Conservation (phyloP, 1,140 invertebrate genomes). For the Cydia fagiglandana region DNA sequence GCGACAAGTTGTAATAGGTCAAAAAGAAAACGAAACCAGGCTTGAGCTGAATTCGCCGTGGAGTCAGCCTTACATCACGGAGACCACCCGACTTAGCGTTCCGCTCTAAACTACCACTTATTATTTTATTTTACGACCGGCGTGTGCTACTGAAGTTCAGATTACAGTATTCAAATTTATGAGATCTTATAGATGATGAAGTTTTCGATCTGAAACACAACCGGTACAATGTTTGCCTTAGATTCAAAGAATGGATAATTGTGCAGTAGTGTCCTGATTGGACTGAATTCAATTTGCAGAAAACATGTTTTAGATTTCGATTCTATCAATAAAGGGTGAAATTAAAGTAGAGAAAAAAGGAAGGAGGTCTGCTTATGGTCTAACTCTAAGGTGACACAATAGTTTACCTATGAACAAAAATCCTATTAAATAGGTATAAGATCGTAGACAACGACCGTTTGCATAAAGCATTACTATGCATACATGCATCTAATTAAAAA, state of each 20-base stretch:
- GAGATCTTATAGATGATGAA: constrained; percentile 20
- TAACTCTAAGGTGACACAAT: too few species aligned
- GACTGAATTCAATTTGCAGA: not conserved
- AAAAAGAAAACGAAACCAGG: too few species aligned
- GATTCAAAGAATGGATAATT: not conserved
- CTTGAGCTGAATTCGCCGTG: not conserved
- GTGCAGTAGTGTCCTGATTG: not conserved
- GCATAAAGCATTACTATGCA: too few species aligned
- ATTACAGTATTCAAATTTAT: constrained; percentile 32
- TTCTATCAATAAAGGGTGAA: too few species aligned
- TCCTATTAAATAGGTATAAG: too few species aligned
- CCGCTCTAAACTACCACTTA: constrained; percentile 28
- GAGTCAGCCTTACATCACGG: not conserved
- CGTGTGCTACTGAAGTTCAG: constrained; percentile 31
- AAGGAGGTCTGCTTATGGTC: too few species aligned
- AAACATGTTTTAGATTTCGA: not conserved
- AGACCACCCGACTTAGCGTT: constrained; percentile 22
- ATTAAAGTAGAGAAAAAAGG: too few species aligned
- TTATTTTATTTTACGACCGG: constrained; percentile 29
- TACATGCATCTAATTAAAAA: too few species aligned
- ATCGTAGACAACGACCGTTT: too few species aligned
- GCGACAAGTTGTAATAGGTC: too few species aligned
- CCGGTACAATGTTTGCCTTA: not conserved
- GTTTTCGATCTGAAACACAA: not conserved
- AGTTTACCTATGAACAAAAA: too few species aligned